phyloP scores from a whole-genome alignment of 2,888 invertebrate genomes.

The Antheraea yamamai region DNA sequence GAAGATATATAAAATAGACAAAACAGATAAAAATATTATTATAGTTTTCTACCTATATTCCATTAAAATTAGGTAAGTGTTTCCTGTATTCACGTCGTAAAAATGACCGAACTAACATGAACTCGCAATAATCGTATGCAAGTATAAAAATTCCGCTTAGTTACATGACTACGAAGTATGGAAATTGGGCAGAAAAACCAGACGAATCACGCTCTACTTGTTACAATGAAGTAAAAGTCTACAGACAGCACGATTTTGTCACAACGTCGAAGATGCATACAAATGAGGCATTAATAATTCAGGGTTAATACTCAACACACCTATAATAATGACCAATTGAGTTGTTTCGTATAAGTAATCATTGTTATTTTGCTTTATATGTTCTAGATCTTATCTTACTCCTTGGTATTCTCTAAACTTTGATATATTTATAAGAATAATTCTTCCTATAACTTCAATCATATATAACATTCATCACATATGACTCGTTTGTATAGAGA shows the following conservation, averaged over 20 bases:
- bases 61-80: background rate
- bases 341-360: background rate
- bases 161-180: constrained; percentile 24
- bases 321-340: background rate
- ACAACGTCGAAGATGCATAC: constrained; percentile 22
- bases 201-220: constrained; percentile 50
- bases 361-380: background rate
- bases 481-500: too few relatives aligned
- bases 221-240: constrained; percentile 42
- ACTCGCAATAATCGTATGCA: constrained; percentile 24
- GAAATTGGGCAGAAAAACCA: constrained; percentile 29
- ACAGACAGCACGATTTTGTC: constrained; percentile 23
- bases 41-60: background rate
- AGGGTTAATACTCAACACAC: background rate
- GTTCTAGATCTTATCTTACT: background rate
- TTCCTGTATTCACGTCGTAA: constrained; percentile 7
- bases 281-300: constrained; percentile 19
- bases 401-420: too few relatives aligned
- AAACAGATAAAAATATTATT: too few relatives aligned
- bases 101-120: constrained; percentile 10
- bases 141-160: constrained; percentile 34
- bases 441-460: too few relatives aligned
- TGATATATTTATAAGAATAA: too few relatives aligned
- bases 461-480: too few relatives aligned
- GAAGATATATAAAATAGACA: too few relatives aligned